phyloP scores from a whole-genome alignment of 2,113 vertebrate species.

The Smithornis capensis region DNA sequence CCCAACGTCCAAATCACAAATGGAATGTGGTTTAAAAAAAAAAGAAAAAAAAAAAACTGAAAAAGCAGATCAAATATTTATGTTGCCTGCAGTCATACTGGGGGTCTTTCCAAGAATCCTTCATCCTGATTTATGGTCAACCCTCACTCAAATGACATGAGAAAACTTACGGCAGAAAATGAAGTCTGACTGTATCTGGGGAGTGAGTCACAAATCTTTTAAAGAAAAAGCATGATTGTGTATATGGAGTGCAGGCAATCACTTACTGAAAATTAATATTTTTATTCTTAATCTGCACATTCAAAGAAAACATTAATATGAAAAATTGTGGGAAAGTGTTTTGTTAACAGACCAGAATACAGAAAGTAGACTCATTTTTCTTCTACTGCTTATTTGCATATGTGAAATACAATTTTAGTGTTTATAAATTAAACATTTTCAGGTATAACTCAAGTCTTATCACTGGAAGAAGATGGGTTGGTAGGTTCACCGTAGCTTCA shows the following conservation, averaged over 20 bases:
- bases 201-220: neutral
- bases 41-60: neutral
- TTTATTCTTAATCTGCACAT: neutral
- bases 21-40: neutral
- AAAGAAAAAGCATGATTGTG: neutral
- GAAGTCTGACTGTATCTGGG: neutral
- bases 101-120: neutral
- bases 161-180: neutral
- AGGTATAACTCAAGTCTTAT: neutral
- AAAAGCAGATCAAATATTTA: slow-evolving; percentile 63
- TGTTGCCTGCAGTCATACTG: slow-evolving; percentile 35
- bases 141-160: neutral
- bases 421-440: neutral
- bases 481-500: neutral
- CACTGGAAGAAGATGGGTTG: neutral
- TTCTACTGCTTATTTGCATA: neutral
- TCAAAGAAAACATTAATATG: neutral
- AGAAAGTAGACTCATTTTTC: neutral
- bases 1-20: neutral
- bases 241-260: neutral
- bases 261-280: neutral
- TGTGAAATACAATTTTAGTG: neutral
- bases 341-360: neutral
- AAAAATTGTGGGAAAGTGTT: neutral
- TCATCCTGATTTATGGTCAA: slow-evolving; percentile 4